Percentiles rank a stretch among this genome's conserved stretches.
Evolutionary conservation across 2,797 vertebrate genomes (phyloP).

Genomic region (Ammospiza maritima): DNA sequence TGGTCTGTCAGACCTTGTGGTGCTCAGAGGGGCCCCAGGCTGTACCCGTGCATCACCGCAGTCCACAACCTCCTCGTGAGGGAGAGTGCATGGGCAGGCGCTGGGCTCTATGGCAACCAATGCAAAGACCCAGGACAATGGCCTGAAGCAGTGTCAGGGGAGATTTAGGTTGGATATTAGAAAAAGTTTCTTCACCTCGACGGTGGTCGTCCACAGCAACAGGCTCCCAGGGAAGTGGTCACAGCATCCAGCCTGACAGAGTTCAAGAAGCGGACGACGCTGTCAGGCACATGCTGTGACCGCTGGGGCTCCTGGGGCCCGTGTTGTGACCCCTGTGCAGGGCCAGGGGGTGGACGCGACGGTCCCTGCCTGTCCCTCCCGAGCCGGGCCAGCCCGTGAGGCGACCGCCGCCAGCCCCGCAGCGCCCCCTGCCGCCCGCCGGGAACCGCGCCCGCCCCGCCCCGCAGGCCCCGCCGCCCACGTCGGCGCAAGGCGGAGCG

Average conservation of each 20-base stretch:
- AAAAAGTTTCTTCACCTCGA: neutral
- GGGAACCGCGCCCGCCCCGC: neutral
- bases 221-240: neutral
- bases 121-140: neutral
- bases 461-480: neutral
- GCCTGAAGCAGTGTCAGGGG: neutral
- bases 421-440: neutral
- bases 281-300: neutral
- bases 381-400: rapidly evolving
- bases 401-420: neutral
- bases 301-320: no score
- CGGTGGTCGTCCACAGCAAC: no score
- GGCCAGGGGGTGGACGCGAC: rapidly evolving
- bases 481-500: neutral
- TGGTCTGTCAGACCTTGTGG: neutral
- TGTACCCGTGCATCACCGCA: neutral
- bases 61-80: neutral
- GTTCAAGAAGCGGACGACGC: neutral
- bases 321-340: rapidly evolving
- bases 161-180: neutral
- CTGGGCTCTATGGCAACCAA: neutral
- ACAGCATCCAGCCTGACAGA: neutral
- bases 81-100: neutral
- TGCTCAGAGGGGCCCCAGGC: rapidly evolving
- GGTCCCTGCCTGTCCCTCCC: rapidly evolving